A percentile compares a stretch with the other conserved stretches of the same genome.
phyloP scores from a whole-genome alignment of 2,113 vertebrate species.

The Pterophyllum scalare region DNA sequence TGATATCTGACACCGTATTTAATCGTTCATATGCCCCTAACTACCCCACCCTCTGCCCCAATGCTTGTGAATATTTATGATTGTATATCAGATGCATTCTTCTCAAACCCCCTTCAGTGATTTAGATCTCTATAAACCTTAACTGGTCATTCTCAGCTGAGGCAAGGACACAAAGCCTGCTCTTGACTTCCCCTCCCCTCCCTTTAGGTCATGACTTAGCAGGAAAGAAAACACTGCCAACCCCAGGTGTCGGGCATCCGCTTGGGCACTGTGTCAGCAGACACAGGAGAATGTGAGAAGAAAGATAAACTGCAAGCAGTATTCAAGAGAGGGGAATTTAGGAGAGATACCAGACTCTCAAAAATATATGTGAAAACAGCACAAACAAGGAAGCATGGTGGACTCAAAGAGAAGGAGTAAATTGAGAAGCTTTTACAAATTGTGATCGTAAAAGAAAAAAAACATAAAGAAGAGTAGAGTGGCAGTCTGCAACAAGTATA shows the following conservation, averaged over 20 bases:
- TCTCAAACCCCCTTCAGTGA: constrained; percentile 32
- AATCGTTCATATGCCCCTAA: not conserved
- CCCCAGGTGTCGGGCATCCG: constrained; percentile 48
- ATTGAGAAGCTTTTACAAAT: not conserved
- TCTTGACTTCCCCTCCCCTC: not conserved
- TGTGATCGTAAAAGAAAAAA: not conserved
- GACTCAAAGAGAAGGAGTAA: not conserved
- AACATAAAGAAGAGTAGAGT: not conserved
- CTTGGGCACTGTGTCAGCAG: constrained; percentile 46
- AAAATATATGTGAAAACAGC: constrained; percentile 3
- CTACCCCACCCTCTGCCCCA: too few relatives aligned
- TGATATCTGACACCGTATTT: not conserved
- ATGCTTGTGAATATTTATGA: too few relatives aligned
- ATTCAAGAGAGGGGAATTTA: constrained; percentile 18
- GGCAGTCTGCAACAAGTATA: not conserved
- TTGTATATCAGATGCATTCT: not conserved
- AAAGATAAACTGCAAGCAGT: constrained; percentile 27
- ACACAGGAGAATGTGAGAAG: constrained; percentile 45
- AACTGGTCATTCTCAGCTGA: constrained; percentile 31
- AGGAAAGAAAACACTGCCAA: constrained; percentile 40
- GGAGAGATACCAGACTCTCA: not conserved
- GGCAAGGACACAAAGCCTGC: not conserved
- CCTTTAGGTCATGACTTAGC: not conserved
- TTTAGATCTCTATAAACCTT: constrained; percentile 30
- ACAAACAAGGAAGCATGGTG: not conserved